These are phyloP conservation scores for Sebastes steindachneri DNA, from an alignment of 2,797 vertebrate genomes.

Conservation along the genomic window DNA sequence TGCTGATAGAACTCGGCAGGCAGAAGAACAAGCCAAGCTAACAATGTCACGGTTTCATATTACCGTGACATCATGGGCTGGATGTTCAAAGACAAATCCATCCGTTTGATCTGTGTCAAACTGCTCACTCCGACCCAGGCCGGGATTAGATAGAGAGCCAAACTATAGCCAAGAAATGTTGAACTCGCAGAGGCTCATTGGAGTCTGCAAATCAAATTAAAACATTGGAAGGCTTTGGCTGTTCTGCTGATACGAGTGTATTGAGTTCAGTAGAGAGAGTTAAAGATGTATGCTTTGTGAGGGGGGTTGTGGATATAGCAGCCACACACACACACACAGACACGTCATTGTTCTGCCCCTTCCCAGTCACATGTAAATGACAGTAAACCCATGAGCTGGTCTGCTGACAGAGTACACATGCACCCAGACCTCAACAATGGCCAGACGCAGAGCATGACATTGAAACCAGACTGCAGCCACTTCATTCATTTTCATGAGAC, in stretches of 20 bases:
- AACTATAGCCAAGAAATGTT: not conserved
- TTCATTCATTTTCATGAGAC: not conserved
- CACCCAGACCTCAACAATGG: not conserved
- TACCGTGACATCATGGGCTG: constrained; percentile 30
- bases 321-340: too few species aligned
- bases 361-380: constrained; percentile 47
- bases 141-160: not conserved
- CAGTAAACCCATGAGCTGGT: constrained; percentile 9
- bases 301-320: not conserved
- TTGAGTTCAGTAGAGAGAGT: not conserved
- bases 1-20: not conserved
- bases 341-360: not conserved
- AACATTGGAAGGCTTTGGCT: not conserved
- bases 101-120: not conserved
- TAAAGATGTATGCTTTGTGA: not conserved
- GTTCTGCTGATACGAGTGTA: not conserved
- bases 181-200: not conserved
- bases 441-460: not conserved
- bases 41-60: constrained; percentile 9
- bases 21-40: not conserved
- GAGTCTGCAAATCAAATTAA: not conserved
- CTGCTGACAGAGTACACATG: constrained; percentile 42
- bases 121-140: not conserved
- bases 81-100: constrained; percentile 3
- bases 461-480: not conserved